A percentile compares a stretch with the other conserved stretches of the same genome.
These are phyloP conservation scores for Microctenopoma lineatum DNA, from an alignment of 2,797 vertebrate species.

Conservation along the genomic window DNA sequence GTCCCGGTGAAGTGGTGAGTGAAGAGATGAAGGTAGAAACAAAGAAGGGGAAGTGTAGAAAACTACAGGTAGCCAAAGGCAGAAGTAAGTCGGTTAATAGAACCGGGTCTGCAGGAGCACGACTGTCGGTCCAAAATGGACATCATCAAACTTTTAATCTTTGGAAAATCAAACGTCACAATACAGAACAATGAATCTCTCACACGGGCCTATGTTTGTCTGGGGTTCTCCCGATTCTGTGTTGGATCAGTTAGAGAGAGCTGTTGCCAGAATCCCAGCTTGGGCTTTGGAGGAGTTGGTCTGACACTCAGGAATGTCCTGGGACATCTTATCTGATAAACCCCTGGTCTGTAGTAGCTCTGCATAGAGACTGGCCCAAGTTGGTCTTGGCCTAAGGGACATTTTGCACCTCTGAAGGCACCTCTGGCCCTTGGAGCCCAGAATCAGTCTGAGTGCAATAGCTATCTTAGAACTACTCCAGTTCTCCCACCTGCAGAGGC, in stretches of 20 bases:
- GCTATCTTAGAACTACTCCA: conserved; percentile 20
- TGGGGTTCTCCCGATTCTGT: conserved; percentile 52
- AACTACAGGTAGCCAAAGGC: background rate
- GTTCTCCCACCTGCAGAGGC: conserved; percentile 41
- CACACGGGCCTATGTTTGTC: too few relatives aligned
- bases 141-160: too few relatives aligned
- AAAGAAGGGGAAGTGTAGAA: background rate
- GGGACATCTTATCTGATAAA: conserved; percentile 76
- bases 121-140: conserved; percentile 15
- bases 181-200: too few relatives aligned
- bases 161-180: too few relatives aligned
- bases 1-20: background rate
- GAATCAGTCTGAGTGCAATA: conserved; percentile 30
- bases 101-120: conserved; percentile 29
- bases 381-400: conserved; percentile 39
- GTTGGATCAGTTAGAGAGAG: conserved; percentile 57
- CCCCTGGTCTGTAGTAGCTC: conserved; percentile 19
- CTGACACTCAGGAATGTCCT: conserved; percentile 71
- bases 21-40: background rate
- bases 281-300: conserved; percentile 46
- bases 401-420: conserved; percentile 34
- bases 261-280: conserved; percentile 44
- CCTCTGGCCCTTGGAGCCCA: conserved; percentile 6
- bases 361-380: conserved; percentile 50
- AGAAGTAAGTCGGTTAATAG: background rate